These are phyloP conservation scores for Caenorhabditis remanei DNA, from an alignment of 1,140 invertebrate genomes.

Conservation along the genomic window DNA sequence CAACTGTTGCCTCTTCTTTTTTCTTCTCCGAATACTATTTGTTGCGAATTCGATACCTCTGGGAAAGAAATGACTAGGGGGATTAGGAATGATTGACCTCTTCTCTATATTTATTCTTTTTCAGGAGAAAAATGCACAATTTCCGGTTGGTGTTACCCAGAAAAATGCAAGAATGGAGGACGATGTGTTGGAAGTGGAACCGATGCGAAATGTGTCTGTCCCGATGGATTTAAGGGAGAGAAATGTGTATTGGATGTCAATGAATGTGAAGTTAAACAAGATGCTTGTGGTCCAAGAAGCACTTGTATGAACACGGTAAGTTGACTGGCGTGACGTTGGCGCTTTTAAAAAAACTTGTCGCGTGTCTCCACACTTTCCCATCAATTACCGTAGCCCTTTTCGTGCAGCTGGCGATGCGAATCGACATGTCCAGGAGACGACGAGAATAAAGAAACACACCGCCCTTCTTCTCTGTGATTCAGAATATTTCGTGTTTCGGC, in stretches of 20 bases:
- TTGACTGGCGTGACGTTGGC: background rate
- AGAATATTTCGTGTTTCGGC: background rate
- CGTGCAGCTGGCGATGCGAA: conserved; percentile 39
- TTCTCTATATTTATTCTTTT: background rate
- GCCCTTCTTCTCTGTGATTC: conserved; percentile 12
- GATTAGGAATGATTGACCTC: background rate
- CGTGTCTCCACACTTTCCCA: conserved; percentile 1
- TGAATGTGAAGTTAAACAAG: background rate
- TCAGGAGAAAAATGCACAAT: background rate
- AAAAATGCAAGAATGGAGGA: conserved; percentile 44
- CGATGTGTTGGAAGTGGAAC: conserved; percentile 6
- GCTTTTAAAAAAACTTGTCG: background rate
- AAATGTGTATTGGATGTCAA: conserved; percentile 44
- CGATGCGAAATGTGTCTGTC: conserved; percentile 12
- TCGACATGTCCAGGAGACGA: background rate
- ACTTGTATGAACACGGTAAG: conserved; percentile 32
- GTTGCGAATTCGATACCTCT: conserved; percentile 4
- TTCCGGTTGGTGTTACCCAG: conserved; percentile 17
- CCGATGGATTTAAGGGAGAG: background rate
- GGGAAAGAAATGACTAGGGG: background rate
- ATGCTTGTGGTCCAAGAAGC: background rate
- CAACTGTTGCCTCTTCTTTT: background rate
- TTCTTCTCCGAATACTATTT: background rate
- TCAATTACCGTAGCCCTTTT: background rate
- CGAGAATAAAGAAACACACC: background rate